Base-by-base conservation (phyloP, 2,113 vertebrate species). In the Cryptotis parvus region DNA sequence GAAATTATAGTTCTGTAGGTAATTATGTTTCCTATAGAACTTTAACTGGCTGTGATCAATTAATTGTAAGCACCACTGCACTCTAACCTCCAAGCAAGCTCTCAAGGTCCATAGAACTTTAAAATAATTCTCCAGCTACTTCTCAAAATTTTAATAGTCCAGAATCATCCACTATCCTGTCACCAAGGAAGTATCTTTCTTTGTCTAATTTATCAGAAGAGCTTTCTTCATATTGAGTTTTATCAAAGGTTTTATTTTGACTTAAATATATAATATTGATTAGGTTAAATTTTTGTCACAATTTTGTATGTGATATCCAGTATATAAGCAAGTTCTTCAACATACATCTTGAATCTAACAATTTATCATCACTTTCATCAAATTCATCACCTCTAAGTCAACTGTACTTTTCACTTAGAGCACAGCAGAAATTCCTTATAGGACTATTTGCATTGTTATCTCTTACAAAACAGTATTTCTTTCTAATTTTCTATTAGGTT, bases 161-260 rank as follows among this genome's bases (percentile, higher is more conserved):
- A 61, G 70, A 85, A 43, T 49, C 6, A 58, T 65, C 27, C 4
- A 58, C 29, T 7, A 4, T 49, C 87, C 35, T 75, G 90, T 72
- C 33, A 82, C 69, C 49, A 82, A 49, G 65, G 65, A 35, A 45
- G 80, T 7, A 75, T 79, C n/a, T 24, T 72, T 26, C 65, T 73
- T 84, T 43, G 33, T 8, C 91, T 74, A 10, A n/a, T 39, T 87
- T 63, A 63, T 87, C 73, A 65, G 49, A 92, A 73, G 3, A 15
- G 1, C 80, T 89, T 87, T 86, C 84, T 77, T 87, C 52, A 41
- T 76, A 86, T 89, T 78, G 2, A 70, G 79, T 89, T 78, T 5
- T 52, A 20, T 26, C 41, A 27, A 43, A 55, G 31, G 24, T 89
- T 94, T 76, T 29, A 45, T 66, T 72, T 95, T 68, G 45, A n/a